These are phyloP conservation scores for Anastatus disparis DNA, from an alignment of 1,140 invertebrate species.

Conservation along the genomic window DNA sequence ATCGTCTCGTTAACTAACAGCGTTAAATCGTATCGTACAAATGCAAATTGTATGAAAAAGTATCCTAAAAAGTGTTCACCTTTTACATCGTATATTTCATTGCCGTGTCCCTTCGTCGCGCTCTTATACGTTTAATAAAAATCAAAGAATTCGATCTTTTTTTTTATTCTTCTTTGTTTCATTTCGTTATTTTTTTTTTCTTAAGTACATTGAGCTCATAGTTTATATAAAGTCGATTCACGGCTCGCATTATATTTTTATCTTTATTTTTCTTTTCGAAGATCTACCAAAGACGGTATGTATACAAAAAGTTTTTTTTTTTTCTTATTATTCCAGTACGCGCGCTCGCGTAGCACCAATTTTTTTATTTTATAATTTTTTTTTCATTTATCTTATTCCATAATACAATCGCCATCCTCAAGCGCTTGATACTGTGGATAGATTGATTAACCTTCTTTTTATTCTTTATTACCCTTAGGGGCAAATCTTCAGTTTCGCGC, in stretches of 20 bases:
- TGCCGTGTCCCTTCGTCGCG: conserved; percentile 30
- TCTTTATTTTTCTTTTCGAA: background rate
- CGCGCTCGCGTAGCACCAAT: conserved; percentile 31
- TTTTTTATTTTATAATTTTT: conserved; percentile 9
- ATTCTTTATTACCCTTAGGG: background rate
- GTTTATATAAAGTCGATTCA: conserved; percentile 4
- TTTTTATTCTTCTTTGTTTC: no score
- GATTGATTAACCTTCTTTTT: background rate
- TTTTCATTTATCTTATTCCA: no score
- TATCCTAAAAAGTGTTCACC: background rate
- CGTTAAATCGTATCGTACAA: background rate
- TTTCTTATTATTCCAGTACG: no score
- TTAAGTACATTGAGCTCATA: conserved; percentile 18
- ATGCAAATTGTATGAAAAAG: conserved; percentile 17
- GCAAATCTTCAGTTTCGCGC: background rate
- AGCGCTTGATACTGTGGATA: no score
- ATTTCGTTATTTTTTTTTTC: background rate
- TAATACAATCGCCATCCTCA: conserved; percentile 17
- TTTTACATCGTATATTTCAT: no score
- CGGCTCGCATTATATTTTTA: background rate
- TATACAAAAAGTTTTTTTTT: conserved; percentile 29
- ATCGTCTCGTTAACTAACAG: conserved; percentile 8
- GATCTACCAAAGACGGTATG: background rate
- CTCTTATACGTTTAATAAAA: background rate
- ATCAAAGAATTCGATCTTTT: background rate